A percentile compares a stretch with the other conserved stretches of the same genome.
Evolutionary conservation across 2,888 invertebrate genomes (phyloP).

Genomic region (Neoaliturus tenellus): DNA sequence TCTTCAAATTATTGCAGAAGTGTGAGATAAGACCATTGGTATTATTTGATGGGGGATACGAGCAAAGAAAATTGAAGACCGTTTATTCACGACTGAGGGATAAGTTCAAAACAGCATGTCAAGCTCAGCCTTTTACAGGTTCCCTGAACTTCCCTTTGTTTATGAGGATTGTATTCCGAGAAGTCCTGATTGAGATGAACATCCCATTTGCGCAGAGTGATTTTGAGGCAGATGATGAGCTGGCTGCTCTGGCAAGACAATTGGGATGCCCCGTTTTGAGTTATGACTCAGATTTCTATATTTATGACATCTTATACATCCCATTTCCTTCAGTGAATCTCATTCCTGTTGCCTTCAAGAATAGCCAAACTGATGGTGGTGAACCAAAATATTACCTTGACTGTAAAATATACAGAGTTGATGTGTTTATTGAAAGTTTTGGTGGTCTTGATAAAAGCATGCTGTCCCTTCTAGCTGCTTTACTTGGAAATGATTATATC

Average conservation of each 20-base stretch:
- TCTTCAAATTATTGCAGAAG: constrained; percentile 81
- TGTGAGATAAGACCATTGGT: constrained; percentile 85
- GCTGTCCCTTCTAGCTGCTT: constrained; percentile 86
- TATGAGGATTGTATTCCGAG: constrained; percentile 83
- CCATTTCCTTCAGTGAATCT: constrained; percentile 82
- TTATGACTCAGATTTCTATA: constrained; percentile 96
- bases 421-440: constrained; percentile 80
- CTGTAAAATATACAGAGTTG: constrained; percentile 84
- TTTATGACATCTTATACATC: constrained; percentile 90
- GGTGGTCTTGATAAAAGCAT: constrained; percentile 80
- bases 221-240: constrained; percentile 93
- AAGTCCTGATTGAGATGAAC: constrained; percentile 80
- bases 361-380: constrained; percentile 67
- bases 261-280: constrained; percentile 92
- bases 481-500: constrained; percentile 95
- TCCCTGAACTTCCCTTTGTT: constrained; percentile 81
- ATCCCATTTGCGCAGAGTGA: constrained; percentile 84
- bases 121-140: constrained; percentile 56
- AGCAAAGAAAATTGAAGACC: constrained; percentile 83
- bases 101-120: constrained; percentile 72
- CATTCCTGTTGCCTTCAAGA: constrained; percentile 68
- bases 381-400: constrained; percentile 73
- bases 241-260: constrained; percentile 87
- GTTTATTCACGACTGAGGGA: constrained; percentile 77
- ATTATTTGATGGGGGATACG: constrained; percentile 88